A percentile compares a stretch with the other conserved stretches of the same genome.
These are phyloP conservation scores for Camponotus floridanus DNA, from an alignment of 1,140 invertebrate genomes.

Conservation along the genomic window DNA sequence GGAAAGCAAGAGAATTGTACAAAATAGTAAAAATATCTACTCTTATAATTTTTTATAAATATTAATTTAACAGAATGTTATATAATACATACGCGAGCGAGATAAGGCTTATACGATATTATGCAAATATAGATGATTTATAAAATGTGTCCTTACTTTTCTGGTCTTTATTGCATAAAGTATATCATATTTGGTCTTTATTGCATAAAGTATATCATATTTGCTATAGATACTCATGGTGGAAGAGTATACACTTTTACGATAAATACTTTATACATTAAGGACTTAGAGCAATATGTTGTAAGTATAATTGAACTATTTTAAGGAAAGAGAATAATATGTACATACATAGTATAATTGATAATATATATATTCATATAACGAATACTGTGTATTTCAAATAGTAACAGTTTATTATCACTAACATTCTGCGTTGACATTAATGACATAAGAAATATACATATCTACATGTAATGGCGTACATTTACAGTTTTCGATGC, in stretches of 20 bases:
- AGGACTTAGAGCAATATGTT: conserved; percentile 15
- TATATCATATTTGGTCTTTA: not conserved
- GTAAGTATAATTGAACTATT: conserved; percentile 48
- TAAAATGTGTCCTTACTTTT: conserved; percentile 14
- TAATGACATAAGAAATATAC: not conserved
- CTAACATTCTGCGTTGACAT: not conserved
- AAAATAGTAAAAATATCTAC: conserved; percentile 51
- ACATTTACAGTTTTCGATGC: not conserved
- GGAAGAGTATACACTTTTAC: not conserved
- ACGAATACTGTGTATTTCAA: not conserved
- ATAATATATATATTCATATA: conserved; percentile 32
- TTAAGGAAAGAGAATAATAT: conserved; percentile 29
- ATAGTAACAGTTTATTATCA: conserved; percentile 23
- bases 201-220: not conserved
- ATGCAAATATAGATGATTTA: conserved; percentile 39
- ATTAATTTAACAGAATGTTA: conserved; percentile 57
- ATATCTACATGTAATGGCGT: not conserved
- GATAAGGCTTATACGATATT: conserved; percentile 37
- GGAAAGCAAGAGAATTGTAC: conserved; percentile 28
- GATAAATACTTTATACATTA: conserved; percentile 22
- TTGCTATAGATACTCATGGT: not conserved
- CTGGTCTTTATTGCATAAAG: not conserved
- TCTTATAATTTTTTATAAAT: conserved; percentile 54
- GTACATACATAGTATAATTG: conserved; percentile 40
- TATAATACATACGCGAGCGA: not conserved